A percentile compares a stretch with the other conserved stretches of the same genome.
phyloP scores from a whole-genome alignment of 2,888 invertebrate species.

The Lathronympha strigana region DNA sequence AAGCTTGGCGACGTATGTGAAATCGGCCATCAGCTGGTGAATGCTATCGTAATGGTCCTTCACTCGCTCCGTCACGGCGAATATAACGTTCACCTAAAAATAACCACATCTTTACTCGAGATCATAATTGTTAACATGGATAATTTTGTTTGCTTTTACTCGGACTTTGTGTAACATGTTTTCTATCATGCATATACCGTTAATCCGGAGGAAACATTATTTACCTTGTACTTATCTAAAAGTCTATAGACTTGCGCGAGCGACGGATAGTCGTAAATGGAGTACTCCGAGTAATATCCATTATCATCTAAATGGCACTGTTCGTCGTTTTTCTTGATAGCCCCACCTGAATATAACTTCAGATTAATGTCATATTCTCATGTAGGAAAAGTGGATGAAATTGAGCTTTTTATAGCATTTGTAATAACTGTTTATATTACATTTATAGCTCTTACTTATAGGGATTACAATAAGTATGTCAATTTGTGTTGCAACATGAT shows the following conservation, averaged over 20 bases:
- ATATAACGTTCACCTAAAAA: slow-evolving; percentile 91
- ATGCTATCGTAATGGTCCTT: slow-evolving; percentile 88
- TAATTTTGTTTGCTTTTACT: slow-evolving; percentile 31
- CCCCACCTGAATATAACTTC: slow-evolving; percentile 80
- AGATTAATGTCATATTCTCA: slow-evolving; percentile 19
- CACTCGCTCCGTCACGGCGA: slow-evolving; percentile 91
- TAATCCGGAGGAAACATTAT: slow-evolving; percentile 45
- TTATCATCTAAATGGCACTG: slow-evolving; percentile 87
- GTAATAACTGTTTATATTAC: slow-evolving; percentile 3
- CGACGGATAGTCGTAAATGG: slow-evolving; percentile 92
- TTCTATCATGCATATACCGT: slow-evolving; percentile 44
- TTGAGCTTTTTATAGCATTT: slow-evolving; percentile 19
- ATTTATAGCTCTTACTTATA: not conserved
- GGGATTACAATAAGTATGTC: not conserved
- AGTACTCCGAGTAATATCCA: slow-evolving; percentile 86
- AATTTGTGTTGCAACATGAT: too few relatives aligned
- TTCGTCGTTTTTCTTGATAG: slow-evolving; percentile 87
- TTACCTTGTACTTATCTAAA: slow-evolving; percentile 87
- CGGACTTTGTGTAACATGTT: slow-evolving; percentile 44
- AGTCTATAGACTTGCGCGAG: slow-evolving; percentile 89
- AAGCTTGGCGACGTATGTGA: slow-evolving; percentile 91
- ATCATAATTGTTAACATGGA: slow-evolving; percentile 37
- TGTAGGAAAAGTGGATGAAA: not conserved
- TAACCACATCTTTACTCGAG: slow-evolving; percentile 32
- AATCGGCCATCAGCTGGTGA: slow-evolving; percentile 87